phyloP scores from a whole-genome alignment of 2,113 vertebrate genomes.

The Deroptyus accipitrinus region DNA sequence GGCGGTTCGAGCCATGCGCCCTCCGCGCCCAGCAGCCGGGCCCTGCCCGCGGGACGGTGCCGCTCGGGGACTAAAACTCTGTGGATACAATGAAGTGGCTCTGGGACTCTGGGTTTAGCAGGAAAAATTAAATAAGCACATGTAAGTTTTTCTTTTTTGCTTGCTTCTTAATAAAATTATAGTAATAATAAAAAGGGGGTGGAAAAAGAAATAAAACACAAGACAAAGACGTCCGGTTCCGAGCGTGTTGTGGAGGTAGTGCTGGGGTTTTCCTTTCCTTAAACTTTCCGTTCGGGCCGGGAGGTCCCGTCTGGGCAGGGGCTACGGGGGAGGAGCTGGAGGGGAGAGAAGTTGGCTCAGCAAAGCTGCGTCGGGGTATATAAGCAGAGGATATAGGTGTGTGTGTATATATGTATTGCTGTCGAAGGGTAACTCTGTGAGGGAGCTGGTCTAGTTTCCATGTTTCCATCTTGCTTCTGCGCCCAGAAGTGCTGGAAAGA shows the following conservation, averaged over 20 bases:
- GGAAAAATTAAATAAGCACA: conserved; percentile 47
- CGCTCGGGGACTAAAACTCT: conserved; percentile 31
- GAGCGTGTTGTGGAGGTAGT: neutral
- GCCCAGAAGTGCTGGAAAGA: neutral
- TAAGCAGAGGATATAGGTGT: neutral
- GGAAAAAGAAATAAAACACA: too few species aligned
- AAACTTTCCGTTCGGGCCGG: conserved; percentile 3
- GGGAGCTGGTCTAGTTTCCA: neutral
- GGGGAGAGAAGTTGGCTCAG: neutral
- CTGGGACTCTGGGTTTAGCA: conserved; percentile 52
- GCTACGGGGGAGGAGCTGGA: neutral
- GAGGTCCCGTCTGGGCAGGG: neutral
- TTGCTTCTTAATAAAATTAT: neutral
- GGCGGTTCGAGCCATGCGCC: conserved; percentile 18
- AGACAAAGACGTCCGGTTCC: neutral
- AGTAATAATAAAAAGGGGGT: neutral
- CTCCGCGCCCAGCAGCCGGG: conserved; percentile 15
- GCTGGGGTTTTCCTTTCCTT: neutral
- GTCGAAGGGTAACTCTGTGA: neutral
- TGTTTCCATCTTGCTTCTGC: neutral
- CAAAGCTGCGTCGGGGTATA: neutral
- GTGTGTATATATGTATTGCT: rapidly evolving
- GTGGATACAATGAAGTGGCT: conserved; percentile 55
- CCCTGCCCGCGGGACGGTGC: conserved; percentile 44
- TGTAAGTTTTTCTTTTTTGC: conserved; percentile 29